A percentile compares a stretch with the other conserved stretches of the same genome.
Conservation (phyloP, 2,888 invertebrate genomes). For the Idaea straminata region DNA sequence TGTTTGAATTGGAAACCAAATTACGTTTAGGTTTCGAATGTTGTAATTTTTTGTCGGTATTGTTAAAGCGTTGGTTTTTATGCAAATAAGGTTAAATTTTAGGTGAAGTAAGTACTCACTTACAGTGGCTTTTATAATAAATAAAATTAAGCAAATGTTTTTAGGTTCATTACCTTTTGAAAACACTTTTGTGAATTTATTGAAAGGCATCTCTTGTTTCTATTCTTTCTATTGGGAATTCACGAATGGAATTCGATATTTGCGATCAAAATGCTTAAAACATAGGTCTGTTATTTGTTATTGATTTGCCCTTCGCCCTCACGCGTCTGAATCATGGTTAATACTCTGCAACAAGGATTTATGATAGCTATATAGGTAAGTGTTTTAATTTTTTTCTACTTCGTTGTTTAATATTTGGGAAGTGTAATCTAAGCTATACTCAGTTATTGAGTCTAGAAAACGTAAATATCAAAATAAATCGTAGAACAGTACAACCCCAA, state of each 20-base stretch:
- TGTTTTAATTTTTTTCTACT: too few relatives aligned
- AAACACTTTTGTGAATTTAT: not conserved
- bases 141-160: not conserved
- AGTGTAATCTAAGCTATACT: too few relatives aligned
- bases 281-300: not conserved
- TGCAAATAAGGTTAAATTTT: not conserved
- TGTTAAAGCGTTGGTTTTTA: slow-evolving; percentile 1
- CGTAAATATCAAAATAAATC: too few relatives aligned
- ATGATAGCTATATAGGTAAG: too few relatives aligned
- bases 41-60: slow-evolving; percentile 41
- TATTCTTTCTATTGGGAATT: not conserved
- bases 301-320: too few relatives aligned
- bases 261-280: not conserved
- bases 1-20: slow-evolving; percentile 55
- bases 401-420: too few relatives aligned
- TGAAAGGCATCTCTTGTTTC: not conserved
- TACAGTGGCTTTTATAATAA: not conserved
- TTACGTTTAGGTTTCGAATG: slow-evolving; percentile 54
- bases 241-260: not conserved
- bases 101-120: not conserved
- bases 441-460: too few relatives aligned
- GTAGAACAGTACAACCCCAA: too few relatives aligned
- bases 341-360: too few relatives aligned
- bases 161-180: not conserved
- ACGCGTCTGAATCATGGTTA: too few relatives aligned